A percentile compares a stretch with the other conserved stretches of the same genome.
phyloP scores from a whole-genome alignment of 2,797 vertebrate species.

The Mallotus villosus region DNA sequence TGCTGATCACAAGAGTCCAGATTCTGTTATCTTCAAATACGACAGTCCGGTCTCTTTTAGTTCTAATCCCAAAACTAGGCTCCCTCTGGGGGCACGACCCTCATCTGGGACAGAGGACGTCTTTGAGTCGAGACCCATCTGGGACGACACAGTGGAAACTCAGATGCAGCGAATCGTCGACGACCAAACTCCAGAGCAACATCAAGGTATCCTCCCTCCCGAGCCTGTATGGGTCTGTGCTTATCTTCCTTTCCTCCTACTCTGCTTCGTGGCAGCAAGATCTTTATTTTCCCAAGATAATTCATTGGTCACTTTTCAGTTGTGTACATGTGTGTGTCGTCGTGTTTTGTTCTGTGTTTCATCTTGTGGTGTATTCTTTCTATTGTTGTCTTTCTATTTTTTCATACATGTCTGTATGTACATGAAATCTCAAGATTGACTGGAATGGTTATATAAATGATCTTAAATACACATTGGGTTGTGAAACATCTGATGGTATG shows the following conservation, averaged over 20 bases:
- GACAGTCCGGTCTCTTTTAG: constrained; percentile 78
- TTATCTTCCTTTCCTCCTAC: constrained; percentile 46
- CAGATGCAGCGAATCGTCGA: constrained; percentile 94
- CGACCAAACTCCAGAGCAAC: constrained; percentile 86
- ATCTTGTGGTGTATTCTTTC: constrained; percentile 45
- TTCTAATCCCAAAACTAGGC: constrained; percentile 82
- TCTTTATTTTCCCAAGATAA: constrained; percentile 59
- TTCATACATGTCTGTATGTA: constrained; percentile 12
- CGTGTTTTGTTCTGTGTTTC: constrained; percentile 53
- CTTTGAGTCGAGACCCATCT: constrained; percentile 91
- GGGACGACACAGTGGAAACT: constrained; percentile 95
- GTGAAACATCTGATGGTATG: not conserved
- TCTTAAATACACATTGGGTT: not conserved
- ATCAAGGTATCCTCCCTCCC: constrained; percentile 87
- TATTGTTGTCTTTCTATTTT: constrained; percentile 21
- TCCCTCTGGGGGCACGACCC: constrained; percentile 72
- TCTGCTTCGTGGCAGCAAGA: constrained; percentile 70
- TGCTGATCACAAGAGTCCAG: constrained; percentile 58
- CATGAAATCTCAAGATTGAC: constrained; percentile 91
- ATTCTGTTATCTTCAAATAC: constrained; percentile 68
- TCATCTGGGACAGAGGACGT: constrained; percentile 85
- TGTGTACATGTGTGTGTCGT: constrained; percentile 38
- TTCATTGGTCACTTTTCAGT: constrained; percentile 60
- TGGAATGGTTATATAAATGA: constrained; percentile 34
- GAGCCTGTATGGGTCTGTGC: constrained; percentile 76